Evolutionary conservation across 37 sponge, comb jelly and placozoan genomes (phyloP), one percentile per base, ranked within the genome.

Genomic region (Cladorhizidae sp.): DNA sequence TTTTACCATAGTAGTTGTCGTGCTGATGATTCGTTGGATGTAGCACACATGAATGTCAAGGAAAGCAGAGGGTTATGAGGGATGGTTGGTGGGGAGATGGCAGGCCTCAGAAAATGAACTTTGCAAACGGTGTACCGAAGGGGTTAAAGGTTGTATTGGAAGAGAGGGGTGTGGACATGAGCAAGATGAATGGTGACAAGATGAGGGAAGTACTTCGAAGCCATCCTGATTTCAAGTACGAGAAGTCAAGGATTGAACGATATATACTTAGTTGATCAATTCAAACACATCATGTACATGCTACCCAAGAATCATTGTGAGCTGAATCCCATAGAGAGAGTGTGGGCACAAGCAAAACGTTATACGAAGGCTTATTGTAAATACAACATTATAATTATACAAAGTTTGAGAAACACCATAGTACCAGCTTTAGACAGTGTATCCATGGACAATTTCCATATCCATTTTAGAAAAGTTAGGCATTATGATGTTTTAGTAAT

Each of bases 1-100:
- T 86, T 86, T 73, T 80, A 87, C 71, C 81, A 87, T 8, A 79
- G 80, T 25, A 43, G 73, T 18, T 80, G 81, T 67, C 87, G 80
- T 33, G 56, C 70, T n/a, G n/a, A n/a, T n/a, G n/a, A n/a, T n/a
- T n/a, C n/a, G n/a, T n/a, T 86, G 8, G 49, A 79, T 36, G 86
- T 70, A 0, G 12, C 11, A 17, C 18, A 55, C 14, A 77, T 85
- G 79, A 78, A 86, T 18, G 58, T 65, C 6, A 54, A 73, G 17
- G 80, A 80, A 78, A 73, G 23, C 73, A 21, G 86, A 86, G 38
- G 70, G 41, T 39, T 38, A 37, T 39, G 11, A 23, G 41, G 41
- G 41, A n/a, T n/a, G n/a, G n/a, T n/a, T n/a, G n/a, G n/a, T n/a
- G n/a, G n/a, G n/a, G n/a, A n/a, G n/a, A n/a, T n/a, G 73, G 73